Conservation (phyloP, 1,140 invertebrate genomes). For the Portunus trituberculatus region DNA sequence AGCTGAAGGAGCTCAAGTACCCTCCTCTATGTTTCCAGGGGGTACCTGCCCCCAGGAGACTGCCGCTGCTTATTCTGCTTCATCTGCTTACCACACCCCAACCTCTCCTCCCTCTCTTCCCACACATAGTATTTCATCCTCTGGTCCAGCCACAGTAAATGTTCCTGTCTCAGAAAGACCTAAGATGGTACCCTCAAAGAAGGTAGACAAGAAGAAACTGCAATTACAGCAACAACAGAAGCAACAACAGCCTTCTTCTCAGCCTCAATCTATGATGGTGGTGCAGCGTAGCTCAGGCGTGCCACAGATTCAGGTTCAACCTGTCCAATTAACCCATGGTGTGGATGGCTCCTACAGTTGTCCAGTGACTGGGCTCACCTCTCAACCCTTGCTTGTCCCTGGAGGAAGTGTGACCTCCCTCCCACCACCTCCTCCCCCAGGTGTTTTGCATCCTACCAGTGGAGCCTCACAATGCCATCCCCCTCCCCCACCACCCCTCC, state of each 20-base stretch:
- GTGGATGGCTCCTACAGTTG: constrained; percentile 73
- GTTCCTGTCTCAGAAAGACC: constrained; percentile 77
- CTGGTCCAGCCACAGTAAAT: constrained; percentile 75
- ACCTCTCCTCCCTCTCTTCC: constrained; percentile 70
- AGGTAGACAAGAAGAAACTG: constrained; percentile 78
- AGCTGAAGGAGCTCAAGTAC: constrained; percentile 73
- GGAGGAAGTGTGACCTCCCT: constrained; percentile 68
- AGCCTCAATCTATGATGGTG: constrained; percentile 69
- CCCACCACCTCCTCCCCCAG: constrained; percentile 71
- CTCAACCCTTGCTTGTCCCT: constrained; percentile 71
- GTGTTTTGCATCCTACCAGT: constrained; percentile 63
- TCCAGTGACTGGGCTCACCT: constrained; percentile 63
- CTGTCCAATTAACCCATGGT: constrained; percentile 70
- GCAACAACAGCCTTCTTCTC: constrained; percentile 66
- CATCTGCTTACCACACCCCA: constrained; percentile 70
- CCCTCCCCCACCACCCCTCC: constrained; percentile 70
- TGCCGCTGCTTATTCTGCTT: constrained; percentile 59
- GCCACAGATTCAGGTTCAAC: constrained; percentile 76
- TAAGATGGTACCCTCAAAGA: constrained; percentile 77
- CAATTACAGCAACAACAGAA: constrained; percentile 78
- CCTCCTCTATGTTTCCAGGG: constrained; percentile 69
- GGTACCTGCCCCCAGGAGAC: constrained; percentile 70
- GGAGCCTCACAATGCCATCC: constrained; percentile 70
- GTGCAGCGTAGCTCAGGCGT: constrained; percentile 57
- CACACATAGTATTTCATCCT: constrained; percentile 69